Evolutionary conservation across 1,140 invertebrate species (phyloP), one percentile per base, ranked within the genome.

Genomic region (Drosophila aff.): DNA sequence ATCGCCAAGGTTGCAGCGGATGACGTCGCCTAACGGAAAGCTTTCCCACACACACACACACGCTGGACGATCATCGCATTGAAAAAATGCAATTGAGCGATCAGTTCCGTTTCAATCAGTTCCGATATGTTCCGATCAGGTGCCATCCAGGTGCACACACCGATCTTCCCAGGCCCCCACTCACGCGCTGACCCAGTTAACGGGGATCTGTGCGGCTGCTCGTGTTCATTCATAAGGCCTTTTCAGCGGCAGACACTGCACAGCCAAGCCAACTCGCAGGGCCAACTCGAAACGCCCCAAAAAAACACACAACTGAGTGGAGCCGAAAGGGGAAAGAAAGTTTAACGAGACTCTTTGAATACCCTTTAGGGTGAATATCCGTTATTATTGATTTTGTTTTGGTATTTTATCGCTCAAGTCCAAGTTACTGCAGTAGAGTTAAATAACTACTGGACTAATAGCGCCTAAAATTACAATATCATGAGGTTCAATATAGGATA

Each of bases 111-210:
- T 33, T 11, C 63, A 52, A 52, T 52, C 49, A 7, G 8, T 50
- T 50, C 26, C 33, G 21, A 67, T 67, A 21, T 28, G 50, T 36
- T 52, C 5, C 41, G 23, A 64, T 65, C 43, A 64, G 40, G 53
- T 57, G 53, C 53, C 10, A 44, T 36, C 40, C 47, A 49, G 57
- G 26, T 55, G 46, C 44, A 38, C 61, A 55, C 44, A 46, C 49
- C 49, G 47, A 67, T 58, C 41, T 77, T 77, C 83, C 66, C 76
- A 87, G 76, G 66, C 76, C 67, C 76, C 75, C 79, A 68, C 64
- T 77, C 83, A 71, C 78, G 44, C 44, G 59, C 52, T 89, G 84
- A 89, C 84, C 85, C 81, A 89, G 73, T 84, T 89, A 89, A 81
- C 46, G 44, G 63, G 36, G 53, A 38, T 28, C 16, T 40, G 49